Evolutionary conservation across 2,888 invertebrate genomes (phyloP).

Genomic region (Antheraea assamensis): DNA sequence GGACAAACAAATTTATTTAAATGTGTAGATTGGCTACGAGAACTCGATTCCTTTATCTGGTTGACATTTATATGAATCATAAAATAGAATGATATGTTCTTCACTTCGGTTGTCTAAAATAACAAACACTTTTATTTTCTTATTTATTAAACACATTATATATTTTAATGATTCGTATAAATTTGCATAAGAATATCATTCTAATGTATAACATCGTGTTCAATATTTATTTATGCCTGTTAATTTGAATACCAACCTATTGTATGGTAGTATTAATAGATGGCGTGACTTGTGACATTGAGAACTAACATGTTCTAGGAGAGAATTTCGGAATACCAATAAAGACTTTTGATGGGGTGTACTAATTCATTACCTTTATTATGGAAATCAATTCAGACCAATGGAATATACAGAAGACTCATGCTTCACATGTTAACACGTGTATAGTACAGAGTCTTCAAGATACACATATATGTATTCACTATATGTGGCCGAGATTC

Average conservation of each 20-base stretch:
- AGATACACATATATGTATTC: neutral
- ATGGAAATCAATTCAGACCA: neutral
- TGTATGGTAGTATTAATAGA: neutral
- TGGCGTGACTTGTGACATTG: neutral
- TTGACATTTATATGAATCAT: slow-evolving; percentile 1
- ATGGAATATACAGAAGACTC: neutral
- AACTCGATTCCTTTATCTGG: neutral
- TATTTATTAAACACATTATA: neutral
- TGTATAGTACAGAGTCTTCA: neutral
- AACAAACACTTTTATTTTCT: neutral
- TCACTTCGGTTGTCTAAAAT: neutral
- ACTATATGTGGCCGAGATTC: too few species aligned
- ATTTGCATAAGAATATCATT: neutral
- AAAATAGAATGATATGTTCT: neutral
- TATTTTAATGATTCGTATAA: neutral
- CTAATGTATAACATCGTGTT: slow-evolving; percentile 2
- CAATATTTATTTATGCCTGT: neutral
- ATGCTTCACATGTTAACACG: neutral
- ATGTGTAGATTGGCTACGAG: neutral
- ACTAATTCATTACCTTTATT: neutral
- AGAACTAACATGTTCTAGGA: neutral
- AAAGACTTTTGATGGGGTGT: neutral
- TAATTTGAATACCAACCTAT: neutral
- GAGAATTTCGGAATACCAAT: neutral
- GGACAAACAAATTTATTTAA: too few species aligned